These are phyloP conservation scores for Cryptocephalus moraei DNA, from an alignment of 2,888 invertebrate species.

Conservation along the genomic window DNA sequence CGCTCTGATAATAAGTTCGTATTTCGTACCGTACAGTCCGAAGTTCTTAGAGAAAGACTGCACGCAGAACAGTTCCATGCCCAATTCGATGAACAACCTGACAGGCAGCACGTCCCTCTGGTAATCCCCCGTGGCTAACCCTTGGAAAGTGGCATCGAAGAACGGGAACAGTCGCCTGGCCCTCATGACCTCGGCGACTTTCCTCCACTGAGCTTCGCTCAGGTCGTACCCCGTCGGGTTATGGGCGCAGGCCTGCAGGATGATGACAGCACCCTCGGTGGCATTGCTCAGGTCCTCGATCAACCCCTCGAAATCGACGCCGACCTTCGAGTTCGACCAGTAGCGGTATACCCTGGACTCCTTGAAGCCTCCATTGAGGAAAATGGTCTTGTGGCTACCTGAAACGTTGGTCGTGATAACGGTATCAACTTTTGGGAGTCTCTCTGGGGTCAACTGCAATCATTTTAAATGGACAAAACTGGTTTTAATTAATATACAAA, in stretches of 20 bases:
- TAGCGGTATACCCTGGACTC: neutral
- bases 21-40: neutral
- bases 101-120: neutral
- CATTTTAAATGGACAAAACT: too few species aligned
- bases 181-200: neutral
- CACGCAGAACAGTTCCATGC: neutral
- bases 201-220: neutral
- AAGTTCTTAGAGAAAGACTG: neutral
- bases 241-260: neutral
- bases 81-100: neutral
- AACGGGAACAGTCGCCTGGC: neutral
- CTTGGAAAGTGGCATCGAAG: neutral
- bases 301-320: neutral
- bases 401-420: too few species aligned
- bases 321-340: neutral
- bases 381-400: too few species aligned
- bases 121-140: neutral
- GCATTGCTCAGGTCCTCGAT: neutral
- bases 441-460: too few species aligned
- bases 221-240: neutral
- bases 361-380: neutral
- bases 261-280: neutral
- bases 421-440: too few species aligned
- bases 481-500: too few species aligned
- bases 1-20: too few species aligned